Evolutionary conservation across 2,888 invertebrate genomes (phyloP).

Genomic region (Sepiola atlantica): DNA sequence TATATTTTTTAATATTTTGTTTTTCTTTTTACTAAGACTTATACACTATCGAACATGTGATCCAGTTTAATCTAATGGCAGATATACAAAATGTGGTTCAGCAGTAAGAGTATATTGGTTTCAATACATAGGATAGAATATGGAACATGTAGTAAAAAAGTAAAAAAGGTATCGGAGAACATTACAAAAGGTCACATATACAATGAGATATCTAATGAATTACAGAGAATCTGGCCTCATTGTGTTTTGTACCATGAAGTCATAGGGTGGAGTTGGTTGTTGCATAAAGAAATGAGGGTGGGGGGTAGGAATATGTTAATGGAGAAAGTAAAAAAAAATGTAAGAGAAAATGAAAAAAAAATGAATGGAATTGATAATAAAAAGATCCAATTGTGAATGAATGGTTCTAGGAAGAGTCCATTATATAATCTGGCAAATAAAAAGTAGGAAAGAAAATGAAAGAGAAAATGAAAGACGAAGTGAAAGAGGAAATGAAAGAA

Average conservation of each 20-base stretch:
- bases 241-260: constrained; percentile 8
- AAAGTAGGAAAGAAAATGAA: background rate
- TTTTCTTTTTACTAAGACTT: too few relatives aligned
- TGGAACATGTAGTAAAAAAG: background rate
- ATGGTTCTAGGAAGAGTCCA: background rate
- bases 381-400: constrained; percentile 21
- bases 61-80: background rate
- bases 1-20: too few relatives aligned
- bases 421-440: background rate
- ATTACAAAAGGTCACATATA: constrained; percentile 32
- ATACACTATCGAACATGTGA: too few relatives aligned
- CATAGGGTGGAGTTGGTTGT: background rate
- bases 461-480: background rate
- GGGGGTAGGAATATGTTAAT: background rate
- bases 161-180: constrained; percentile 6
- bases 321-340: background rate
- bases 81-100: background rate
- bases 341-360: background rate
- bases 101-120: background rate
- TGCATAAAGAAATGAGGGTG: constrained; percentile 16
- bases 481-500: background rate
- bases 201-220: constrained; percentile 22
- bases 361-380: background rate
- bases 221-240: background rate
- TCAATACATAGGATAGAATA: background rate